Evolutionary conservation across 2,888 invertebrate genomes (phyloP), one percentile per base, ranked within the genome.

Genomic region (Myathropa florea): DNA sequence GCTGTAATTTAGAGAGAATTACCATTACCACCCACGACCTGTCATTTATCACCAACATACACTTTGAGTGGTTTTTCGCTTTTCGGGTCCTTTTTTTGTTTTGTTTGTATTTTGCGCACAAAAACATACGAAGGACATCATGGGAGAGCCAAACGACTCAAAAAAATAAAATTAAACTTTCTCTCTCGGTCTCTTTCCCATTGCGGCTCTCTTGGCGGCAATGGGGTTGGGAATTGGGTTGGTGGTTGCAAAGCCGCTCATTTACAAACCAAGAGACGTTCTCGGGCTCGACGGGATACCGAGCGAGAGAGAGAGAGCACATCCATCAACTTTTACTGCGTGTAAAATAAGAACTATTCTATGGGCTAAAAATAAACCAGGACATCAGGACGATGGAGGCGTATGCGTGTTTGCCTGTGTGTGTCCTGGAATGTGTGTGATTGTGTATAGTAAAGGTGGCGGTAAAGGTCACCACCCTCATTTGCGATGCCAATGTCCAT

Each of bases 351-450:
- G 85, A 85, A 85, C 82, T 85, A 85, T 78, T 73, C 26, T 81
- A 73, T 82, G 46, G 46, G 85, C 85, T 82, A 85, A 85, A 85
- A 85, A 85, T 85, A 85, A 85, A 85, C 85, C 85, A 82, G 73
- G 85, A 82, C 77, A 85, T 28, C 60, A n/a, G 46, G 46, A 68
- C 33, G 59, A 33, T 26, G 76, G 60, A 67, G 76, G 81, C 46
- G 80, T 84, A 46, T 46, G 18, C 30, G 63, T 57, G 73, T 14
- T 59, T 4, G 23, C 6, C 26, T 59, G 14, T 59, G 21, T 75
- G 64, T 64, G 46, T 55, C 53, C 18, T 4, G 21, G 18, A 57
- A 46, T 46, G 46, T 46, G 18, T 46, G 24, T 2, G 57, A 30
- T 46, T 72, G 59, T 65, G 57, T 57, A 12, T 65, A 60, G 60